Base-by-base conservation (phyloP, 2,797 vertebrate species). In the Tachyglossus aculeatus region DNA sequence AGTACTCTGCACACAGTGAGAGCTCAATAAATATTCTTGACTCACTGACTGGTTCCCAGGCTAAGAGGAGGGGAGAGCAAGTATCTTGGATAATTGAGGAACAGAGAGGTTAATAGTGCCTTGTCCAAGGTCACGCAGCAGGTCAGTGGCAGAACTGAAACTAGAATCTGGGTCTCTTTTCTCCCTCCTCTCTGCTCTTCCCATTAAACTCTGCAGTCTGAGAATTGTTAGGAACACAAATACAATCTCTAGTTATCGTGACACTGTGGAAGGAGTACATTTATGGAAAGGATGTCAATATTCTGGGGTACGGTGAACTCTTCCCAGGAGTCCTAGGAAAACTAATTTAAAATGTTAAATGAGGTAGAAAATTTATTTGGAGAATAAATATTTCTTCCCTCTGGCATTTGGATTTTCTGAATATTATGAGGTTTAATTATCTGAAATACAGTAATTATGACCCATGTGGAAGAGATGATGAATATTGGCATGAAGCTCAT, bases 341-440 rank as follows among this genome's bases (percentile, higher is more conserved):
- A 80, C 62, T 74, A 50, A 19, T 32, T 9, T 43, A 44, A 55
- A 57, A 52, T 45, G 38, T 77, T 33, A 19, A 74, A 37, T 78
- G 3, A 41, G 16, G 11, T 37, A 52, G 21, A 83, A 67, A 73
- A 41, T 33, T 9, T 41, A 51, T 11, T 44, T 4, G 25, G 31
- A 81, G 81, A 85, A 41, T n/a, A 72, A 69, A 32, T 50, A 54
- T 57, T 71, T 29, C 50, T 29, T 71, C 19, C 48, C 14, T 8
- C 53, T 50, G 60, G 16, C 71, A 78, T 72, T 80, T 78, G 70
- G 41, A 78, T 82, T 79, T 72, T 41, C 31, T 77, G 21, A 61
- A 63, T 74, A 80, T 81, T 56, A 60, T 53, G 57, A 58, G 6
- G 64, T 80, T 84, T 59, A 66, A 34, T 83, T 82, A 63, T 78